phyloP scores from a whole-genome alignment of 1,140 invertebrate species.

The Wasmannia auropunctata region DNA sequence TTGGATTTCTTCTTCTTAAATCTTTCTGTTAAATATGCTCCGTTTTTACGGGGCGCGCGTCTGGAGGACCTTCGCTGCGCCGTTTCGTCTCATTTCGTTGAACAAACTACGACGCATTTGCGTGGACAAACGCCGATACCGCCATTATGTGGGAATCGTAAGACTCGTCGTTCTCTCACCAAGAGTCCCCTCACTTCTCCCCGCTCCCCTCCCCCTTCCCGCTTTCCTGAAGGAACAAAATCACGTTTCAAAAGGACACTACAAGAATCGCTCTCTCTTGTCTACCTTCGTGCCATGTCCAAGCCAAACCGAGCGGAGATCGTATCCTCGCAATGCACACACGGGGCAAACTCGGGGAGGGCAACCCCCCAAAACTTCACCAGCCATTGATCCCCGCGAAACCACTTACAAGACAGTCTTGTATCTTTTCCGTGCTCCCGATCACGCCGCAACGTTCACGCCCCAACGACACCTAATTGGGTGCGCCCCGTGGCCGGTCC shows the following conservation, averaged over 20 bases:
- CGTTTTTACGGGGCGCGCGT: neutral
- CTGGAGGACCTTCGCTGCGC: neutral
- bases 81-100: neutral
- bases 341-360: neutral
- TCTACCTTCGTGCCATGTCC: neutral
- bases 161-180: neutral
- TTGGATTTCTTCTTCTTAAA: neutral
- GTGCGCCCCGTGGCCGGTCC: slow-evolving; percentile 81
- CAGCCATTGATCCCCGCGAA: slow-evolving; percentile 45
- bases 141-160: neutral
- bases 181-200: neutral
- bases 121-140: neutral
- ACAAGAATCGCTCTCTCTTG: slow-evolving; percentile 9
- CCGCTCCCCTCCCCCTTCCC: neutral
- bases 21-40: too few relatives aligned
- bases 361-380: slow-evolving; percentile 11
- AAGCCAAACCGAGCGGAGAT: slow-evolving; percentile 55
- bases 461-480: slow-evolving; percentile 83
- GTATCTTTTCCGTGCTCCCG: slow-evolving; percentile 62
- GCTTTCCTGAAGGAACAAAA: slow-evolving; percentile 1
- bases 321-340: slow-evolving; percentile 19
- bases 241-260: slow-evolving; percentile 36
- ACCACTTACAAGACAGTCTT: slow-evolving; percentile 65
- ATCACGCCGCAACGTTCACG: slow-evolving; percentile 71
- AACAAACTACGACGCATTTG: neutral